phyloP scores from a whole-genome alignment of 2,888 invertebrate genomes.

The Fragum whitleyi region DNA sequence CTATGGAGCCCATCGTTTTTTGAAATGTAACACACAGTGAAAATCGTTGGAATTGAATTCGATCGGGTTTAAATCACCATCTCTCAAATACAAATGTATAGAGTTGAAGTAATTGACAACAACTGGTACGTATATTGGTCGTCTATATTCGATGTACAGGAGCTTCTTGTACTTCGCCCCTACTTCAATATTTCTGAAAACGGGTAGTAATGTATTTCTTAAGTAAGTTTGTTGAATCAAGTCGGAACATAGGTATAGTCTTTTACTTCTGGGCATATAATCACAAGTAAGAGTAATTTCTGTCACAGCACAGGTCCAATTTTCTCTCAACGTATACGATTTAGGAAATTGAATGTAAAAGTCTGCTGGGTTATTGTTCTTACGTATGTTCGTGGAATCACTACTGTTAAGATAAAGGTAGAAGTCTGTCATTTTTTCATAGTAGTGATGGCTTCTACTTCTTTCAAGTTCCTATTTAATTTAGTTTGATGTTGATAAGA shows the following conservation, averaged over 20 bases:
- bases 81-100: slow-evolving; percentile 21
- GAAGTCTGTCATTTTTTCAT: slow-evolving; percentile 12
- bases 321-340: slow-evolving; percentile 28
- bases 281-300: slow-evolving; percentile 39
- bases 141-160: background rate
- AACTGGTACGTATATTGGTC: slow-evolving; percentile 22
- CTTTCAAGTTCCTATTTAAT: background rate
- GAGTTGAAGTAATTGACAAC: slow-evolving; percentile 2
- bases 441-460: background rate
- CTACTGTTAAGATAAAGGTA: slow-evolving; percentile 24
- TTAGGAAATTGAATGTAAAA: slow-evolving; percentile 42
- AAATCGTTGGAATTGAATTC: slow-evolving; percentile 13
- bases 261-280: slow-evolving; percentile 26
- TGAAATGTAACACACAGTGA: slow-evolving; percentile 34
- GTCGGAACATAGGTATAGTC: slow-evolving; percentile 40
- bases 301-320: slow-evolving; percentile 33
- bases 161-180: slow-evolving; percentile 23
- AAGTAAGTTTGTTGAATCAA: slow-evolving; percentile 32
- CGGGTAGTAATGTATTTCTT: slow-evolving; percentile 19
- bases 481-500: slow-evolving; percentile 2
- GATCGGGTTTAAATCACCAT: slow-evolving; percentile 9
- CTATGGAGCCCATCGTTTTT: slow-evolving; percentile 37
- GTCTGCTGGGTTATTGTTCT: slow-evolving; percentile 35
- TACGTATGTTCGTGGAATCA: slow-evolving; percentile 27
- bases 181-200: slow-evolving; percentile 36